Percentiles rank a stretch among this genome's conserved stretches.
phyloP scores from a whole-genome alignment of 2,113 vertebrate genomes.

The Muscicapa adusta region DNA sequence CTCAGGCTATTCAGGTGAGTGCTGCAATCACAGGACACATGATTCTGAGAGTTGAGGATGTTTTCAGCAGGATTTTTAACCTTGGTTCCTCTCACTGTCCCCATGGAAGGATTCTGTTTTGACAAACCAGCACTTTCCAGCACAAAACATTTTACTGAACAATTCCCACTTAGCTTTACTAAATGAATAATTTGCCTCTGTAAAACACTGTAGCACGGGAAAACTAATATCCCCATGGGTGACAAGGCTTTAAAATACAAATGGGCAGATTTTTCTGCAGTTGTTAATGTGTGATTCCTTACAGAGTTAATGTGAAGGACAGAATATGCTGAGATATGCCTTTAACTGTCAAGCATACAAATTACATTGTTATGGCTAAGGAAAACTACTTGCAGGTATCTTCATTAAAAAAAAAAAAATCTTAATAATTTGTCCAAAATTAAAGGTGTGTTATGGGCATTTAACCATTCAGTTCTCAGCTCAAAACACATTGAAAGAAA shows the following conservation, averaged over 20 bases:
- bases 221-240: conserved; percentile 1
- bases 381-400: not conserved
- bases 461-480: not conserved
- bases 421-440: not conserved
- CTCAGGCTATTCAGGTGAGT: not conserved
- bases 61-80: not conserved
- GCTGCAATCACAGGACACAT: not conserved
- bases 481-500: conserved; percentile 21
- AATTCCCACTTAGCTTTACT: not conserved
- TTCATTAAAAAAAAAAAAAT: not conserved
- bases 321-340: not conserved
- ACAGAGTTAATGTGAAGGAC: not conserved
- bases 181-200: not conserved
- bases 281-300: not conserved
- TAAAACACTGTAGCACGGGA: not conserved
- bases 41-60: not conserved
- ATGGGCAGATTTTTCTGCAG: not conserved
- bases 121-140: not conserved
- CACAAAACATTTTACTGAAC: not conserved
- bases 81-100: not conserved
- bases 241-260: conserved; percentile 8
- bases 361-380: not conserved
- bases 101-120: not conserved
- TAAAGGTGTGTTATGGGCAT: not conserved
- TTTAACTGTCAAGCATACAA: not conserved